Conservation (phyloP, 2,888 invertebrate genomes). For the Leptinotarsa rubiginosa region DNA sequence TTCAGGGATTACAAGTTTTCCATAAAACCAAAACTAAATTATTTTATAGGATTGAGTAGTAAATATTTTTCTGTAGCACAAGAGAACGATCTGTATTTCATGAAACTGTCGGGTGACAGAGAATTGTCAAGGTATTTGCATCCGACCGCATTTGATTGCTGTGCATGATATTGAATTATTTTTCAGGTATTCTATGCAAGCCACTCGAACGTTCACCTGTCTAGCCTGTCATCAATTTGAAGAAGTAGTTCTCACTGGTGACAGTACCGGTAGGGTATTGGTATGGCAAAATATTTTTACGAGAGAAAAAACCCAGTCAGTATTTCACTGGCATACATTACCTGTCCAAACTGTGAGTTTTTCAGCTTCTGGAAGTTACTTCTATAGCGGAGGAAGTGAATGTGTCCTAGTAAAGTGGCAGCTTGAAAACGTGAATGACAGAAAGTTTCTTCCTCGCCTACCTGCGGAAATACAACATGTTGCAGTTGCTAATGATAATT, state of each 20-base stretch:
- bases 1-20: slow-evolving; percentile 41
- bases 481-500: slow-evolving; percentile 71
- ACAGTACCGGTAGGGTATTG: slow-evolving; percentile 73
- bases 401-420: slow-evolving; percentile 84
- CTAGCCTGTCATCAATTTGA: slow-evolving; percentile 77
- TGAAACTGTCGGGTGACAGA: slow-evolving; percentile 40
- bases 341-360: slow-evolving; percentile 77
- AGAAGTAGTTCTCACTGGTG: slow-evolving; percentile 76
- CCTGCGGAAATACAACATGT: slow-evolving; percentile 76
- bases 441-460: slow-evolving; percentile 77
- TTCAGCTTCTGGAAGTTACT: slow-evolving; percentile 73
- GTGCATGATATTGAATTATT: slow-evolving; percentile 10
- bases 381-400: slow-evolving; percentile 83
- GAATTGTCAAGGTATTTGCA: slow-evolving; percentile 54
- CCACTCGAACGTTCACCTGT: slow-evolving; percentile 69
- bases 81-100: slow-evolving; percentile 49
- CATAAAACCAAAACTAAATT: slow-evolving; percentile 34
- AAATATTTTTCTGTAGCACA: slow-evolving; percentile 55
- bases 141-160: neutral
- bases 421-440: slow-evolving; percentile 65
- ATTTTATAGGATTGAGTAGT: slow-evolving; percentile 48
- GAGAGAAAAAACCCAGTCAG: slow-evolving; percentile 61
- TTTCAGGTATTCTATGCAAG: slow-evolving; percentile 47
- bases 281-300: slow-evolving; percentile 71
- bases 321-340: slow-evolving; percentile 83